Conservation (phyloP, 2,797 vertebrate genomes). For the Fundulus diaphanus region DNA sequence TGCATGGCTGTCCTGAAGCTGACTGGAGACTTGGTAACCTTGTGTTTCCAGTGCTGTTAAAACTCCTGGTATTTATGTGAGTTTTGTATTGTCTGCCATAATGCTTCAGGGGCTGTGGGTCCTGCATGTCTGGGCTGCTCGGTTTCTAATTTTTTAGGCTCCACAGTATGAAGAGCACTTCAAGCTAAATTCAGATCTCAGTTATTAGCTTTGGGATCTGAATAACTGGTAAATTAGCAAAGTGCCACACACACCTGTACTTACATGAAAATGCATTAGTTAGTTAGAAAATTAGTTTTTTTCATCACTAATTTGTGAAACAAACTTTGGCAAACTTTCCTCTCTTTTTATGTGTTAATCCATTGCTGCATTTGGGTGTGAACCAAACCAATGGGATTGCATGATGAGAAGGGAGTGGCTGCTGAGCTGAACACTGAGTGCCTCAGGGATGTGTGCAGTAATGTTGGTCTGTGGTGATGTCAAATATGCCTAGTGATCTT, state of each 20-base stretch:
- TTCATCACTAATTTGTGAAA: constrained; percentile 39
- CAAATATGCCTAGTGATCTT: constrained; percentile 17
- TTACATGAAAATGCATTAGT: constrained; percentile 11
- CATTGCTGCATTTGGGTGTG: constrained; percentile 52
- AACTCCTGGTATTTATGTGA: constrained; percentile 40
- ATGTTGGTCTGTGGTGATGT: constrained; percentile 18
- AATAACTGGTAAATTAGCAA: constrained; percentile 5
- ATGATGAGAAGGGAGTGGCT: constrained; percentile 71
- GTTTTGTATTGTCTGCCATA: constrained; percentile 63
- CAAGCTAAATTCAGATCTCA: constrained; percentile 63
- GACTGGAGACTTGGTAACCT: constrained; percentile 53
- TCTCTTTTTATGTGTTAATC: constrained; percentile 40
- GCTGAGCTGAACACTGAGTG: constrained; percentile 34
- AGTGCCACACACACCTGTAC: constrained; percentile 9
- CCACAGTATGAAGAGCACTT: constrained; percentile 54
- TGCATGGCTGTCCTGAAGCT: constrained; percentile 46
- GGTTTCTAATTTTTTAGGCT: constrained; percentile 54
- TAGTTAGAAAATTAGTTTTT: too few species aligned
- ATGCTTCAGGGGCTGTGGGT: constrained; percentile 68
- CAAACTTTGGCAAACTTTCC: constrained; percentile 28
- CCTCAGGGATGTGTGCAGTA: constrained; percentile 37
- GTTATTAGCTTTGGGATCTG: constrained; percentile 60
- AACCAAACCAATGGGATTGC: constrained; percentile 35
- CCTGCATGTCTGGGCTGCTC: constrained; percentile 75
- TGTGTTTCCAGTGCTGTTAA: constrained; percentile 46